Conservation (phyloP, 92 coral and sea anemone genomes). For the Umimayanthus kanabou region DNA sequence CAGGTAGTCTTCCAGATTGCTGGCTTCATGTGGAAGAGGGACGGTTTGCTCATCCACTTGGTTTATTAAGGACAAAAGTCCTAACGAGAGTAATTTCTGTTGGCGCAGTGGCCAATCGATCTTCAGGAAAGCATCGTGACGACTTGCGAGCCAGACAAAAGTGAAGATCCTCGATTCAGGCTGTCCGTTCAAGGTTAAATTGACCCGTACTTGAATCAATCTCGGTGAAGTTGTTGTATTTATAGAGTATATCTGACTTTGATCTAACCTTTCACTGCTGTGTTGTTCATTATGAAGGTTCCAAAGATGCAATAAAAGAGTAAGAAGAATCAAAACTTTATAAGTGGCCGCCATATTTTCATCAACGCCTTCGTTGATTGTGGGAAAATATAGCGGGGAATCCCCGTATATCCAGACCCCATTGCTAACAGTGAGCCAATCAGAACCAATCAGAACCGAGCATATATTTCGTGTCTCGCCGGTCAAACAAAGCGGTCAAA, state of each 20-base stretch:
- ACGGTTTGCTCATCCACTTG: background rate
- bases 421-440: background rate
- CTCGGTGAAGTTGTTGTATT: background rate
- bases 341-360: background rate
- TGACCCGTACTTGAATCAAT: background rate
- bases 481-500: background rate
- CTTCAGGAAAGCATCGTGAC: background rate
- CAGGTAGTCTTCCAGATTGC: background rate
- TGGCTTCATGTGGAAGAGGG: background rate
- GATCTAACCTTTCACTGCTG: background rate
- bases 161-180: background rate
- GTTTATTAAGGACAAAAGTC: background rate
- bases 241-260: background rate
- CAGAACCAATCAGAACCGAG: background rate
- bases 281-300: background rate
- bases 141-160: background rate
- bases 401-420: background rate
- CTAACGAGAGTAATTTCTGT: background rate
- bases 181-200: background rate
- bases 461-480: background rate
- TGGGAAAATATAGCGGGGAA: background rate
- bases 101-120: constrained; percentile 1
- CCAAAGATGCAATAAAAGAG: background rate
- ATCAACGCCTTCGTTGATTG: too few relatives aligned
- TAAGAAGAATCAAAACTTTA: background rate